phyloP scores from a whole-genome alignment of 2,888 invertebrate species.

The Tipula vernalis region DNA sequence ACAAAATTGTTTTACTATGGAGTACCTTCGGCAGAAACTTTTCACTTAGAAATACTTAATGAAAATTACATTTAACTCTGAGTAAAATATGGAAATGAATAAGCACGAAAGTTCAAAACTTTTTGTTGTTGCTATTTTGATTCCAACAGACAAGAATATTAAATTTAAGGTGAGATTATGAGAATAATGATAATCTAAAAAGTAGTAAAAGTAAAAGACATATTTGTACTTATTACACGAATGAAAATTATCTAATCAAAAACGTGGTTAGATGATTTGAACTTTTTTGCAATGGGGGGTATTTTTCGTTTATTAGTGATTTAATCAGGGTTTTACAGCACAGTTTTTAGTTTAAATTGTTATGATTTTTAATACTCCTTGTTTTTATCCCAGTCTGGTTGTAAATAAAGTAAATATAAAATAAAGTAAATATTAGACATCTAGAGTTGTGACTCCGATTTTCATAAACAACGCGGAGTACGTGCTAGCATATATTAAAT shows the following conservation, averaged over 20 bases:
- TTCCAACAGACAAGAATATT: not conserved
- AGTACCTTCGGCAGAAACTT: not conserved
- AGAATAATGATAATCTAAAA: not conserved
- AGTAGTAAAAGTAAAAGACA: not conserved
- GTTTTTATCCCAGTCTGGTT: no score
- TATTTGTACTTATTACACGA: not conserved
- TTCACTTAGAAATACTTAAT: not conserved
- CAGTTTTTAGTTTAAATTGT: no score
- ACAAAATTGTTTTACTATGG: not conserved
- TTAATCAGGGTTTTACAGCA: not conserved
- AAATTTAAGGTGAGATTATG: not conserved
- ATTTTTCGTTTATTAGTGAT: not conserved
- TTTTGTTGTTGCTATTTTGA: not conserved
- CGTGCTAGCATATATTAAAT: no score
- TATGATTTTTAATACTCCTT: no score
- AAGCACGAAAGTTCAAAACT: not conserved
- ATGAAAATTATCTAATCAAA: not conserved
- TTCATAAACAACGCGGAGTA: no score
- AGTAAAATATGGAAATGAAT: not conserved
- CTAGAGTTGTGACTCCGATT: no score
- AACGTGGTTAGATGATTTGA: not conserved
- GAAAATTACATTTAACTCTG: not conserved
- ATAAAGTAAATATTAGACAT: no score
- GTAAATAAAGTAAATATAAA: no score
- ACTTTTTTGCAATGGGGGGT: not conserved